Conservation (phyloP, 2,888 invertebrate genomes). For the Drosophila seclusa region DNA sequence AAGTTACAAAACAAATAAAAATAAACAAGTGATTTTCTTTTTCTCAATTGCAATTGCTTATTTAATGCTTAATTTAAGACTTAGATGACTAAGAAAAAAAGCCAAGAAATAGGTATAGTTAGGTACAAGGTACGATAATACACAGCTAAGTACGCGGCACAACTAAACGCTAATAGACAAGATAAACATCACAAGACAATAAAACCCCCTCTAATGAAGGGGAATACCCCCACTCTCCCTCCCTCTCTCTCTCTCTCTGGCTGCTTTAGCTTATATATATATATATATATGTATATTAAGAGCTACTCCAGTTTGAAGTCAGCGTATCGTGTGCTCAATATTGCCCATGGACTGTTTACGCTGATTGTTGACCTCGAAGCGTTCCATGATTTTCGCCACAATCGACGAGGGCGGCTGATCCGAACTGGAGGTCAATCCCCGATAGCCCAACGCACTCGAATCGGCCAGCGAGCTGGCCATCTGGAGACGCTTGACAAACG, state of each 20-base stretch:
- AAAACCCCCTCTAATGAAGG: constrained; percentile 2
- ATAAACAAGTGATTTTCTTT: background rate
- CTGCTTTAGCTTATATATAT: constrained; percentile 8
- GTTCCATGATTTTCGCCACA: constrained; percentile 92
- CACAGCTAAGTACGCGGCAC: constrained; percentile 74
- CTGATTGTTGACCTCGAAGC: constrained; percentile 87
- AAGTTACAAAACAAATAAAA: background rate
- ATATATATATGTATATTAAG: background rate
- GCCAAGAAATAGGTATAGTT: constrained; percentile 7
- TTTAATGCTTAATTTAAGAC: constrained; percentile 36
- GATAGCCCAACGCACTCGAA: constrained; percentile 90
- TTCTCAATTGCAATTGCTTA: constrained; percentile 13
- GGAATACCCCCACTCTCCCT: constrained; percentile 5
- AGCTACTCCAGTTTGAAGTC: constrained; percentile 7
- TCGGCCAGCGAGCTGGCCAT: constrained; percentile 90
- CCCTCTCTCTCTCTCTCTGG: constrained; percentile 11
- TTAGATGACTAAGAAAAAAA: constrained; percentile 19
- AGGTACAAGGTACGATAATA: constrained; percentile 48
- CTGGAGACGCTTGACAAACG: constrained; percentile 91
- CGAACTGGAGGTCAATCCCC: constrained; percentile 91
- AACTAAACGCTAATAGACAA: constrained; percentile 75
- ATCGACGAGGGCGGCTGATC: constrained; percentile 92
- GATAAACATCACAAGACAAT: constrained; percentile 66
- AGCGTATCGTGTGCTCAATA: constrained; percentile 71
- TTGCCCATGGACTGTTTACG: constrained; percentile 85